Evolutionary conservation across 2,888 invertebrate genomes (phyloP), one percentile per base, ranked within the genome.

Genomic region (Lasiommata megera): DNA sequence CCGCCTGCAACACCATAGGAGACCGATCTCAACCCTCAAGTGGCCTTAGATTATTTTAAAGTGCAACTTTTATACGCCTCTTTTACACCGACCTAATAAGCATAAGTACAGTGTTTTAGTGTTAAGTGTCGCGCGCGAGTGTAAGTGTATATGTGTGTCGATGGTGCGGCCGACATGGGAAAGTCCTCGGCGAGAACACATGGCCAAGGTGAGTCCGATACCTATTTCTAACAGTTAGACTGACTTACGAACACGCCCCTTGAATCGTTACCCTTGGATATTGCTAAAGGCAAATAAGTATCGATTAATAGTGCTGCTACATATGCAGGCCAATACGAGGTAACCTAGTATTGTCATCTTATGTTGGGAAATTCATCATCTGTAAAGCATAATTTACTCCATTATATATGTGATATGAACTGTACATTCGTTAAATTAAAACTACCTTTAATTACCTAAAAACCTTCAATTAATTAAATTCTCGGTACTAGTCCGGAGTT

Each of bases 121-220:
- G 80, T 77, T 79, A 81, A 84, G 81, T 83, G 81, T 80, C 77
- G 84, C 79, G 79, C 74, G 85, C 77, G 83, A 80, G 80, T 73
- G 82, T 61, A 43, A 52, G 61, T 79, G 78, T 85, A 74, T 80
- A 81, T 80, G 86, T 82, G 88, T 82, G 87, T 87, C 80, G 83
- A 89, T 89, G 89, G 88, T 89, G 87, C 87, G 89, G 84, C 84
- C 90, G 91, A 85, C 90, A 91, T 91, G 91, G 91, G 91, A 90
- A 91, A 91, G 82, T 91, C 91, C 88, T 91, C 91, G 85, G 89
- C 88, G 78, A 90, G 88, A 89, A 89, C 91, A 91, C 89, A 91
- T 86, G 90, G 91, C 79, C 90, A 91, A 91, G 91, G 91, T 91
- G 76, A 90, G 91, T 85, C 31, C 43, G 51, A 62, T 61, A 52